phyloP scores from a whole-genome alignment of 2,888 invertebrate species.

The Nebria brevicollis region DNA sequence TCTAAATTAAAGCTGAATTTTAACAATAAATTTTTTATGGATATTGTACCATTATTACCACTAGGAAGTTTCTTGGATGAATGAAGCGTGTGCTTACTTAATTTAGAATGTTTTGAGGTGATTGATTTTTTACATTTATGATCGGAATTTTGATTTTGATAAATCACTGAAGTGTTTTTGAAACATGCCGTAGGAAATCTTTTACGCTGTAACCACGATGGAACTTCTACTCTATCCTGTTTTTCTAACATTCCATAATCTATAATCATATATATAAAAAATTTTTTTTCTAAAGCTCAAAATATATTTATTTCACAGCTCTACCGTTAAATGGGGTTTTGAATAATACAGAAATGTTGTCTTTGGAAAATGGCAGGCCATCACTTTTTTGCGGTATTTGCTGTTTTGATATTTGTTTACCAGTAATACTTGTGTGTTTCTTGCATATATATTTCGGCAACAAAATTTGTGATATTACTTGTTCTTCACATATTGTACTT shows the following conservation, averaged over 20 bases:
- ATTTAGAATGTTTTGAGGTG: not conserved
- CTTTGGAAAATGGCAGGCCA: no score
- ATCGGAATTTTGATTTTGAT: not conserved
- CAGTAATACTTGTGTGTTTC: no score
- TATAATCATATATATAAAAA: not conserved
- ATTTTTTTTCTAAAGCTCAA: not conserved
- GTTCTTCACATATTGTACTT: no score
- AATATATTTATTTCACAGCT: no score
- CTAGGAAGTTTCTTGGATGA: not conserved
- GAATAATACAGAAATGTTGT: no score
- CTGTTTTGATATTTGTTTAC: no score
- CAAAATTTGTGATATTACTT: no score
- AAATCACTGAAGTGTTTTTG: not conserved
- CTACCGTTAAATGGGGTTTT: no score
- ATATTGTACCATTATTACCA: not conserved
- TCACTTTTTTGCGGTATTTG: no score
- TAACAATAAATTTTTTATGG: not conserved
- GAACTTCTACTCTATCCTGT: not conserved
- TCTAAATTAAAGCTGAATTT: not conserved
- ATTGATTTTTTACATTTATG: not conserved
- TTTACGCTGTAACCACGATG: constrained; percentile 20
- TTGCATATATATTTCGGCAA: no score
- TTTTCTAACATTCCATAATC: not conserved
- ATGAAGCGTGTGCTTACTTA: not conserved
- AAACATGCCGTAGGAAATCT: constrained; percentile 28